Conservation (phyloP, 2,113 vertebrate genomes). For the Megaleporinus macrocephalus region DNA sequence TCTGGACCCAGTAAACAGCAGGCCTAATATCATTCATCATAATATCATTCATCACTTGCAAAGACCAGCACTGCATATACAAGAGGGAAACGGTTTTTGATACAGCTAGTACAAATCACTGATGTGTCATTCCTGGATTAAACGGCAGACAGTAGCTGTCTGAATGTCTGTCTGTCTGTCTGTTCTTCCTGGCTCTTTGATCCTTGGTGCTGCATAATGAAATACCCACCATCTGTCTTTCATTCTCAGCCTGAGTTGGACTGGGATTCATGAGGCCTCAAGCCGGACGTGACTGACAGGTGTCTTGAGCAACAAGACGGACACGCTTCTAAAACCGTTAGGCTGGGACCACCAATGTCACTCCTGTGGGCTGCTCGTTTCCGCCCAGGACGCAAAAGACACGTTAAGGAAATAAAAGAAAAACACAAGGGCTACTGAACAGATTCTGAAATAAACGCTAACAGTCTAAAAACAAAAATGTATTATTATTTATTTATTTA, state of each 20-base stretch:
- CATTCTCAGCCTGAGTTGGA: neutral
- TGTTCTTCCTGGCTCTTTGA: neutral
- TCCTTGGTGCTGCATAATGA: neutral
- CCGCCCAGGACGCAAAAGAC: neutral
- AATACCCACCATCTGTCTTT: slow-evolving; percentile 8
- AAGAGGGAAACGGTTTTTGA: neutral
- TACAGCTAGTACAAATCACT: neutral
- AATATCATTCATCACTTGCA: neutral
- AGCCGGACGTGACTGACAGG: slow-evolving; percentile 22
- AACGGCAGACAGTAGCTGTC: neutral
- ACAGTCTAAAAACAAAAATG: no score
- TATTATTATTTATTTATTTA: no score
- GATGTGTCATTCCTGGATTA: neutral
- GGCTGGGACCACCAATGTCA: slow-evolving; percentile 26
- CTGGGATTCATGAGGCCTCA: neutral
- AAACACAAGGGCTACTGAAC: no score
- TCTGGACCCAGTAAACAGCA: neutral
- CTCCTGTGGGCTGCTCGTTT: neutral
- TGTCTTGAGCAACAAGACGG: slow-evolving; percentile 21
- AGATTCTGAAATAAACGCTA: neutral
- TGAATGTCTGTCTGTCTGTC: neutral
- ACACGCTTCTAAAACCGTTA: neutral
- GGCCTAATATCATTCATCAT: no score
- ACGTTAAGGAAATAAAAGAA: neutral
- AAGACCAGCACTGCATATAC: neutral